These are phyloP conservation scores for Lutjanus argentimaculatus DNA, from an alignment of 2,797 vertebrate species.

Conservation along the genomic window DNA sequence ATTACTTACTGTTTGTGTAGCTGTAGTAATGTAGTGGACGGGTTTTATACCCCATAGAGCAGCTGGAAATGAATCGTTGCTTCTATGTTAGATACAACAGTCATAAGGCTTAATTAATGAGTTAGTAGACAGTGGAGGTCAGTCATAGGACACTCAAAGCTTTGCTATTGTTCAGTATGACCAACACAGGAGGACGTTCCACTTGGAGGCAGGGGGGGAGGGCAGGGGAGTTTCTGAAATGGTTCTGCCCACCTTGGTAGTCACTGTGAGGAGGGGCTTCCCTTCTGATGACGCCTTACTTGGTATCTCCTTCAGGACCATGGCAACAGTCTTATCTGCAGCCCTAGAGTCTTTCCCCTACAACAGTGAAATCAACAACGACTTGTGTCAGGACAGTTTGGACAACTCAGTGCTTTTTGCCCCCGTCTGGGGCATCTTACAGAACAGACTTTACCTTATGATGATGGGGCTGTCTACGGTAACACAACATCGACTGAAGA, in stretches of 20 bases:
- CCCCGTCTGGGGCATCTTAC: constrained; percentile 73
- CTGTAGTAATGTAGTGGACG: constrained; percentile 21
- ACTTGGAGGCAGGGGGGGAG: constrained; percentile 69
- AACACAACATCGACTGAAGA: constrained; percentile 74
- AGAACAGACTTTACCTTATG: constrained; percentile 74
- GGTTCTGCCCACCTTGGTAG: constrained; percentile 99
- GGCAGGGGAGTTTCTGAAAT: constrained; percentile 75
- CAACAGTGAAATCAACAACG: constrained; percentile 99
- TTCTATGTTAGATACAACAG: constrained; percentile 59
- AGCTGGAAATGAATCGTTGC: constrained; percentile 74
- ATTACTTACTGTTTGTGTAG: constrained; percentile 31
- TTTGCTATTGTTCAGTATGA: constrained; percentile 67
- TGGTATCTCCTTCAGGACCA: constrained; percentile 99
- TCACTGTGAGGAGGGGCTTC: constrained; percentile 99
- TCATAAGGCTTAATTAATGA: constrained; percentile 53
- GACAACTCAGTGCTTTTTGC: constrained; percentile 77
- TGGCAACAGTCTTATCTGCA: constrained; percentile 99
- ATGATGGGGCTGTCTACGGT: constrained; percentile 72
- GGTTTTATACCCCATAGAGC: constrained; percentile 84
- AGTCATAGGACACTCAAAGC: constrained; percentile 78
- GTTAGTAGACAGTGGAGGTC: constrained; percentile 77
- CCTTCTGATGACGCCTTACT: constrained; percentile 99
- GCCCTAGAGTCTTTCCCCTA: constrained; percentile 99
- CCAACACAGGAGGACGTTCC: constrained; percentile 83
- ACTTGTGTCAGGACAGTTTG: constrained; percentile 93